Percentiles rank a stretch among this genome's conserved stretches.
Evolutionary conservation across 2,797 vertebrate species (phyloP).

Genomic region (Channallabes apus): DNA sequence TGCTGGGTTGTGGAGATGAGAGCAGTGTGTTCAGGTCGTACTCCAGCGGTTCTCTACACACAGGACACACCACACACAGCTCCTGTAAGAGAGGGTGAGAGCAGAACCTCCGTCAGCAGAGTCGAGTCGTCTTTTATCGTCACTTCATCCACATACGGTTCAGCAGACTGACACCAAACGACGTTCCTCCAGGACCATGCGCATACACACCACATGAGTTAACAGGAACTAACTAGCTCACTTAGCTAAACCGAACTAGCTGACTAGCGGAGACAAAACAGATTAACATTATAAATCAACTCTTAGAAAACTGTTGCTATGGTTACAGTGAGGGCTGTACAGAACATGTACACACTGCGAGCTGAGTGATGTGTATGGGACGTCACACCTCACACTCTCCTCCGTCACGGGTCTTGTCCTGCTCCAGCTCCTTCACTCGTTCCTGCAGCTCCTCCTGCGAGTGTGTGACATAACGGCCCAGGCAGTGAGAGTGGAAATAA

Average conservation of each 20-base stretch:
- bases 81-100: constrained; percentile 63
- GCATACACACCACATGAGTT: too few relatives aligned
- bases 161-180: too few relatives aligned
- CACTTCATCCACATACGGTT: too few relatives aligned
- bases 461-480: constrained; percentile 87
- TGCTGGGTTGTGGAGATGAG: constrained; percentile 78
- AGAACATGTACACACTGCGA: neutral
- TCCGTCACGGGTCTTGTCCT: constrained; percentile 73
- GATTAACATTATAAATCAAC: too few relatives aligned
- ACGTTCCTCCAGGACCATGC: too few relatives aligned
- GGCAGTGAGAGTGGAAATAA: constrained; percentile 94
- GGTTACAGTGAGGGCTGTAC: neutral
- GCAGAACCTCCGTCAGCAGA: neutral
- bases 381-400: constrained; percentile 58
- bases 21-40: constrained; percentile 82
- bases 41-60: constrained; percentile 85
- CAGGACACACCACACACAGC: constrained; percentile 85
- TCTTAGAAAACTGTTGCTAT: neutral
- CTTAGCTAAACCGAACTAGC: too few relatives aligned
- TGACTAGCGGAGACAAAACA: too few relatives aligned
- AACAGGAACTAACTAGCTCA: too few relatives aligned
- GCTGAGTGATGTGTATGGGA: too few relatives aligned
- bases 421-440: constrained; percentile 78
- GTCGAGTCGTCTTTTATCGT: too few relatives aligned
- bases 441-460: constrained; percentile 82